phyloP scores from a whole-genome alignment of 2,797 vertebrate species.

The Cetoscarus ocellatus region DNA sequence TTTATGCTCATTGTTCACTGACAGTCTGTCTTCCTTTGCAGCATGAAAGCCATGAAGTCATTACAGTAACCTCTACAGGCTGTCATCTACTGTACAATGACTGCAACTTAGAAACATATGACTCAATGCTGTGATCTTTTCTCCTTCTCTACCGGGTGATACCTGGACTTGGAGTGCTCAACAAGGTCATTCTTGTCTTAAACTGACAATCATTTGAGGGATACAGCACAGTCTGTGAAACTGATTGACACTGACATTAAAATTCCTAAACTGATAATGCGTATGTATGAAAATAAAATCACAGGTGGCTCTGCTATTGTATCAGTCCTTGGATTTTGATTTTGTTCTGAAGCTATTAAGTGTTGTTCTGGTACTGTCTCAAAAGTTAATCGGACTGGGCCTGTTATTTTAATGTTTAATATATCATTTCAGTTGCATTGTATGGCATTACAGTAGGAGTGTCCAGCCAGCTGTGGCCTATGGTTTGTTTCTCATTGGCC shows the following conservation, averaged over 20 bases:
- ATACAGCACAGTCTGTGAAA: conserved; percentile 18
- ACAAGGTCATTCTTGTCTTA: conserved; percentile 54
- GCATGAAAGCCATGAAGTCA: conserved; percentile 30
- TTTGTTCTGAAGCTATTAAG: not conserved
- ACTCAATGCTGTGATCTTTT: conserved; percentile 33
- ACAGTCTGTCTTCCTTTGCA: conserved; percentile 43
- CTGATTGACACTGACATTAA: conserved; percentile 18
- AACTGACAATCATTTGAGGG: conserved; percentile 16
- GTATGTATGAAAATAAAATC: conserved; percentile 10
- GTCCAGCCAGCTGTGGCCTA: too few species aligned
- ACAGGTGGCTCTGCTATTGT: conserved; percentile 18
- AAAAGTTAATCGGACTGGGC: too few species aligned
- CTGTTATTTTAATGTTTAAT: too few species aligned
- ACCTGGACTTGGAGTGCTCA: conserved; percentile 36
- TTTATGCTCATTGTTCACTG: conserved; percentile 58
- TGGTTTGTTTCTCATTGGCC: too few species aligned
- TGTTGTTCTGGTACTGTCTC: too few species aligned
- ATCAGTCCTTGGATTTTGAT: too few species aligned
- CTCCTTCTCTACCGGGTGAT: conserved; percentile 36
- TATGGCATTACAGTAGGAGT: too few species aligned
- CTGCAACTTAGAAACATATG: conserved; percentile 54
- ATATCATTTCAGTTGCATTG: too few species aligned
- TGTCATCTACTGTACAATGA: conserved; percentile 45
- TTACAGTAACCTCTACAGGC: conserved; percentile 67
- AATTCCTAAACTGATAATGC: conserved; percentile 7